Evolutionary conservation across 1,140 invertebrate species (phyloP).

Genomic region (Pseudomyrmex concolor): DNA sequence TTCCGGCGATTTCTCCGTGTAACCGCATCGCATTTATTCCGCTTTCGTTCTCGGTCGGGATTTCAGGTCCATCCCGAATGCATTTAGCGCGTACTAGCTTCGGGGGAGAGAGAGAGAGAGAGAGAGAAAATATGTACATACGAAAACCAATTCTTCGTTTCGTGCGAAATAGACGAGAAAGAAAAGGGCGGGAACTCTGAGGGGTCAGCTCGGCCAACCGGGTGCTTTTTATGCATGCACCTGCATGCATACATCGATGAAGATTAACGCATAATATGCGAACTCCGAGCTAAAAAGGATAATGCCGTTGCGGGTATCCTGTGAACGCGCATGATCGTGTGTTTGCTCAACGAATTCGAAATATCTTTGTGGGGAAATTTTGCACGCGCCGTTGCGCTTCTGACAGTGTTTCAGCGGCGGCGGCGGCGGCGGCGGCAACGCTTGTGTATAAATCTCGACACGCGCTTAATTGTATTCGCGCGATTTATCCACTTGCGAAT

Average conservation of each 20-base stretch:
- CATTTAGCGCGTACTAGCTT: constrained; percentile 25
- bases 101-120: too few species aligned
- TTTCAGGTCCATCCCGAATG: constrained; percentile 34
- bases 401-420: constrained; percentile 17
- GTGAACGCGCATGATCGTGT: constrained; percentile 19
- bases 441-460: constrained; percentile 53
- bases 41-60: constrained; percentile 36
- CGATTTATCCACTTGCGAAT: not conserved
- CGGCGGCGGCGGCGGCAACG: not conserved
- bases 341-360: constrained; percentile 71
- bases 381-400: constrained; percentile 56
- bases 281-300: constrained; percentile 66
- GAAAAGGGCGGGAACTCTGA: constrained; percentile 5
- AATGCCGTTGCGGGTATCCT: constrained; percentile 54
- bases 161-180: constrained; percentile 1
- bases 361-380: constrained; percentile 72
- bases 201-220: constrained; percentile 29
- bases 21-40: constrained; percentile 30
- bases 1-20: constrained; percentile 32
- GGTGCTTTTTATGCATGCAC: constrained; percentile 68
- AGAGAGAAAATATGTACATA: too few species aligned
- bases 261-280: constrained; percentile 69
- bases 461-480: not conserved
- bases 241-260: constrained; percentile 72
- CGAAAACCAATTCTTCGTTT: constrained; percentile 30